phyloP scores from a whole-genome alignment of 2,888 invertebrate genomes.

The Spilarctia lutea region DNA sequence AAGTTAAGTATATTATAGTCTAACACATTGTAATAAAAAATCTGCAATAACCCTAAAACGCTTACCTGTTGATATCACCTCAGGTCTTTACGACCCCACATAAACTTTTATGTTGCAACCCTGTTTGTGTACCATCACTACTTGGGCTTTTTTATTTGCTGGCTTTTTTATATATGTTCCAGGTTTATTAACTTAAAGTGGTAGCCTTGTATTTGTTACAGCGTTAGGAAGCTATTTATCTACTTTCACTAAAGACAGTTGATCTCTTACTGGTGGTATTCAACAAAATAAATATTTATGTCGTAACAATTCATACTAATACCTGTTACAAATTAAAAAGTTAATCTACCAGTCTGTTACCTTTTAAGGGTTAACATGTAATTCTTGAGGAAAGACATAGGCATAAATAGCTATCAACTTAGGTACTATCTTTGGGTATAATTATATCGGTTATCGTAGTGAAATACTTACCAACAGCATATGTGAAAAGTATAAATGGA shows the following conservation, averaged over 20 bases:
- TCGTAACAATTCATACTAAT: too few relatives aligned
- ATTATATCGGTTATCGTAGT: too few relatives aligned
- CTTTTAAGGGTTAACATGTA: too few relatives aligned
- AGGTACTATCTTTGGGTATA: too few relatives aligned
- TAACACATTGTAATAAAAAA: conserved; percentile 52
- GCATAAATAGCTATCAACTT: too few relatives aligned
- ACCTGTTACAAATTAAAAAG: too few relatives aligned
- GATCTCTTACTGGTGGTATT: background rate
- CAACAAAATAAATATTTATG: background rate
- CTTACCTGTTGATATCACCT: conserved; percentile 66
- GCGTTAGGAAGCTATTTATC: background rate
- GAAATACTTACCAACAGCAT: too few relatives aligned
- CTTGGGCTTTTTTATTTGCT: conserved; percentile 51
- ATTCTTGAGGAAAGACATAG: too few relatives aligned
- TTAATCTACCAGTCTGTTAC: too few relatives aligned
- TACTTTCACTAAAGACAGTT: background rate
- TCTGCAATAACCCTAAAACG: conserved; percentile 62
- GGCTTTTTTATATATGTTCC: conserved; percentile 47
- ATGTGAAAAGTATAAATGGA: too few relatives aligned
- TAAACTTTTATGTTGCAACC: conserved; percentile 66
- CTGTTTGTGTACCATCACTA: conserved; percentile 54
- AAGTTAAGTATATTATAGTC: conserved; percentile 23
- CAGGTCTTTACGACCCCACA: conserved; percentile 61
- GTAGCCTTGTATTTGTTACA: conserved; percentile 9
- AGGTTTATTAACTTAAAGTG: conserved; percentile 36